Percentiles rank a stretch among this genome's conserved stretches.
Evolutionary conservation across 2,888 invertebrate species (phyloP).

Genomic region (Sylvicola cinctus): DNA sequence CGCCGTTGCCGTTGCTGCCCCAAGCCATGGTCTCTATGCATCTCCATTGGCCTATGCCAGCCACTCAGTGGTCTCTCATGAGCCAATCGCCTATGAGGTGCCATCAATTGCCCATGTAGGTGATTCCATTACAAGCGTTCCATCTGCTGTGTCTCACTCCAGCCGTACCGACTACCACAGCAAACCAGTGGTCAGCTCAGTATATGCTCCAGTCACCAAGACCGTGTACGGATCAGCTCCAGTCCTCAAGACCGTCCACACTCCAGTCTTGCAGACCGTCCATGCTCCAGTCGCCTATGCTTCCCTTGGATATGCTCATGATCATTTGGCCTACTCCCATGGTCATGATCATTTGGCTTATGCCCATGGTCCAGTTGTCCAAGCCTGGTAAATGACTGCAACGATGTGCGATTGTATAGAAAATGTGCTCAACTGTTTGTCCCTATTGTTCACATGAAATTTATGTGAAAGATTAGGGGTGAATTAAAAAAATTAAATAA

Average conservation of each 20-base stretch:
- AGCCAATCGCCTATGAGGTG: conserved; percentile 11
- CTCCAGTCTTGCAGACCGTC: neutral
- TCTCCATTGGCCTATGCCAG: conserved; percentile 10
- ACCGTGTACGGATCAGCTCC: neutral
- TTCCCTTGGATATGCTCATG: too few relatives aligned
- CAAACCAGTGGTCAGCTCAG: conserved; percentile 4
- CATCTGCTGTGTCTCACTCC: conserved; percentile 32
- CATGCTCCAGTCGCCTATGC: neutral
- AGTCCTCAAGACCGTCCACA: neutral
- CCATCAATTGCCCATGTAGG: conserved; percentile 20
- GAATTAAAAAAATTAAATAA: too few relatives aligned
- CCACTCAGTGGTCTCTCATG: neutral
- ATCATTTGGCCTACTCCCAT: too few relatives aligned
- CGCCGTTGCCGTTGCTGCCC: conserved; percentile 27
- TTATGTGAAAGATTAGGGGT: too few relatives aligned
- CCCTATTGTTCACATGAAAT: too few relatives aligned
- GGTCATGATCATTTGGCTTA: too few relatives aligned
- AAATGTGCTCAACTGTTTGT: too few relatives aligned
- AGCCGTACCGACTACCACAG: conserved; percentile 30
- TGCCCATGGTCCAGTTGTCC: too few relatives aligned
- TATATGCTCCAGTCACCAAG: conserved; percentile 3
- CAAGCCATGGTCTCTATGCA: conserved; percentile 18
- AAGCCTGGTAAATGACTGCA: too few relatives aligned
- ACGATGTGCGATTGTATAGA: too few relatives aligned
- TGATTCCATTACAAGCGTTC: conserved; percentile 15